phyloP scores from a whole-genome alignment of 2,797 vertebrate genomes.

The Macrochelys suwanniensis region DNA sequence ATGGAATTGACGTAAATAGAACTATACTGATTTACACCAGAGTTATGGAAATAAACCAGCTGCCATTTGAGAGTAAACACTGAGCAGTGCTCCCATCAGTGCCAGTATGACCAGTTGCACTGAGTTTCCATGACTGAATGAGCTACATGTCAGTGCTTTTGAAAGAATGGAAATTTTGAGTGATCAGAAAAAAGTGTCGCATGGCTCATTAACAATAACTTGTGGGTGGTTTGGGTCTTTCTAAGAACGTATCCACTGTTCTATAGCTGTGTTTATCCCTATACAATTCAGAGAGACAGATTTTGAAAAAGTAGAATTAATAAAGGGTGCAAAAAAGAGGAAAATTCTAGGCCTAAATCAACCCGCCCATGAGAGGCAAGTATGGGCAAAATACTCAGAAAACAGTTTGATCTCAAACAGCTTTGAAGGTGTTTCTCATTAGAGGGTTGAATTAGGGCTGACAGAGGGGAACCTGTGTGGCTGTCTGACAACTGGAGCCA shows the following conservation, averaged over 20 bases:
- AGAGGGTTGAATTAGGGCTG: neutral
- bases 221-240: neutral
- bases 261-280: slow-evolving; percentile 1
- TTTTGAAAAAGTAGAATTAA: neutral
- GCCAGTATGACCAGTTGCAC: neutral
- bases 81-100: neutral
- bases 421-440: neutral
- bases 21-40: neutral
- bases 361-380: neutral
- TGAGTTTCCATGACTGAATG: neutral
- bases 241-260: neutral
- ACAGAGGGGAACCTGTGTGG: neutral
- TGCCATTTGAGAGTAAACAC: accelerated
- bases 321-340: slow-evolving; percentile 1
- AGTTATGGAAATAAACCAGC: neutral
- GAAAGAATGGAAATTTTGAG: neutral
- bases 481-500: neutral
- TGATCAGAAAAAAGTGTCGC: neutral
- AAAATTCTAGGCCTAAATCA: slow-evolving; percentile 28
- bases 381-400: neutral
- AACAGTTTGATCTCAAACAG: neutral
- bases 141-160: neutral
- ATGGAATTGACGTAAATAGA: neutral
- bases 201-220: neutral
- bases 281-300: slow-evolving; percentile 19